phyloP scores from a whole-genome alignment of 37 sponge, comb jelly and placozoan species.

The Diacarnus erythraeanus region DNA sequence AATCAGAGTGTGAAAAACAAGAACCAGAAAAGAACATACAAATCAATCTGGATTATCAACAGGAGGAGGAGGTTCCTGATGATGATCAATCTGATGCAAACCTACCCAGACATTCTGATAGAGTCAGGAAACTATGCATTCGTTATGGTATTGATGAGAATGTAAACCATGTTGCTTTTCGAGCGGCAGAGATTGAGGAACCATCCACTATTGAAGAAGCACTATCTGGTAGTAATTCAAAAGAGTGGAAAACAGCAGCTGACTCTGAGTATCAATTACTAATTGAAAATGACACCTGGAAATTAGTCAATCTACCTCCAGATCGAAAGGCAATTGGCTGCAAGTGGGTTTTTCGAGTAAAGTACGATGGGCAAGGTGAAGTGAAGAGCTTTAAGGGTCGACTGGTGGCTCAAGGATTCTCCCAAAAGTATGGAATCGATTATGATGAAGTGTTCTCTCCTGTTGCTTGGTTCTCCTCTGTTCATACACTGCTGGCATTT shows the following conservation, averaged over 20 bases:
- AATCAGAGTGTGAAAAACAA: neutral
- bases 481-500: slow-evolving; percentile 28
- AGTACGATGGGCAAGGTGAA: slow-evolving; percentile 23
- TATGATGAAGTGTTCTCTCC: slow-evolving; percentile 61
- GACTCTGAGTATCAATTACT: slow-evolving; percentile 58
- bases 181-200: neutral
- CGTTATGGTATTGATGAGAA: slow-evolving; percentile 38
- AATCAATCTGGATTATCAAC: no score
- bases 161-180: slow-evolving; percentile 5
- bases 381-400: slow-evolving; percentile 43
- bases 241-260: slow-evolving; percentile 51
- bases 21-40: no score
- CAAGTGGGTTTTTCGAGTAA: slow-evolving; percentile 49
- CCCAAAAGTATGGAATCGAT: slow-evolving; percentile 47
- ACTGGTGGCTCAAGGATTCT: slow-evolving; percentile 55
- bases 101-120: neutral
- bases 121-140: slow-evolving; percentile 12
- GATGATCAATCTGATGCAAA: neutral
- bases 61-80: neutral
- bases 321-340: slow-evolving; percentile 43
- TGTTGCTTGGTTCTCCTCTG: slow-evolving; percentile 34
- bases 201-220: slow-evolving; percentile 27
- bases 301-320: slow-evolving; percentile 20
- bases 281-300: slow-evolving; percentile 52
- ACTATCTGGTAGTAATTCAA: neutral